A percentile compares a stretch with the other conserved stretches of the same genome.
Evolutionary conservation across 2,797 vertebrate species (phyloP).

Genomic region (Dallia pectoralis): DNA sequence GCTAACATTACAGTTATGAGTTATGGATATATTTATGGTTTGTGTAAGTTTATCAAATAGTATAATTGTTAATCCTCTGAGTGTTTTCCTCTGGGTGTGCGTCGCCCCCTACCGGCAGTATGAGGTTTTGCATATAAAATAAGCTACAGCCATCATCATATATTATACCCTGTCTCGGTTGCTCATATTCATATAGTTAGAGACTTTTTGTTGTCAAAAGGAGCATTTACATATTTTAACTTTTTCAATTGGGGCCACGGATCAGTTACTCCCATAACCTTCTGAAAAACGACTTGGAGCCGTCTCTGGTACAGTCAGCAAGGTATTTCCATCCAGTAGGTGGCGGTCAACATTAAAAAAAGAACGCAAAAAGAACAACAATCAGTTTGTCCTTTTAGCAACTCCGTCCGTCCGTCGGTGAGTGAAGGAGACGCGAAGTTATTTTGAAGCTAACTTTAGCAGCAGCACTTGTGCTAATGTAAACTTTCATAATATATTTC

Average conservation of each 20-base stretch:
- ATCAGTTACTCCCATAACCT: too few species aligned
- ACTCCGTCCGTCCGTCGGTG: background rate
- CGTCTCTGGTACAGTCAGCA: background rate
- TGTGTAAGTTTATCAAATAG: background rate
- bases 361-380: too few species aligned
- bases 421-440: background rate
- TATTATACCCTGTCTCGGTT: background rate
- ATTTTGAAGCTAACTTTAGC: background rate
- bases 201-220: too few species aligned
- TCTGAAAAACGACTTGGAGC: too few species aligned
- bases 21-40: too few species aligned
- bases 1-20: too few species aligned
- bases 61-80: constrained; percentile 9
- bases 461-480: background rate
- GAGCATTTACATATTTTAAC: too few species aligned
- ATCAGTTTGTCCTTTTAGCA: background rate
- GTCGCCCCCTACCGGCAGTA: background rate
- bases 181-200: background rate
- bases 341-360: too few species aligned
- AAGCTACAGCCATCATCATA: background rate
- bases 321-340: background rate
- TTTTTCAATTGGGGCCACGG: too few species aligned
- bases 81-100: background rate
- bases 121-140: background rate
- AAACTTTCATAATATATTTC: too few species aligned